Conservation (phyloP, 2,888 invertebrate species). For the Cremastinae sp. region DNA sequence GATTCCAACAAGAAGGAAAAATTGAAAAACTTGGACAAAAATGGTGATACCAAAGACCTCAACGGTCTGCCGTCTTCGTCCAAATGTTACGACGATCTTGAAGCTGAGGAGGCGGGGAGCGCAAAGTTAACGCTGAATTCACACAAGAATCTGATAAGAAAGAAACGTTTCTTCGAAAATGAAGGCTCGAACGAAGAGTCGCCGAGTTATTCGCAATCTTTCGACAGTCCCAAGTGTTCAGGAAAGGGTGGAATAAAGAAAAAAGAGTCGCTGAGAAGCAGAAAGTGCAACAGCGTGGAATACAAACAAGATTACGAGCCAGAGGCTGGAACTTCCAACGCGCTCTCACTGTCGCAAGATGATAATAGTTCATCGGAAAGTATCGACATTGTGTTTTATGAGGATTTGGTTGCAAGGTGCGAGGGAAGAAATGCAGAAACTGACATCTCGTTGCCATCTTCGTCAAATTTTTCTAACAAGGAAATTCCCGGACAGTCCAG, state of each 20-base stretch:
- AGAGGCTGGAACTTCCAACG: constrained; percentile 24
- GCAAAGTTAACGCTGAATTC: constrained; percentile 49
- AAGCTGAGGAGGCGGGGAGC: constrained; percentile 32
- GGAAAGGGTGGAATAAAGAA: constrained; percentile 60
- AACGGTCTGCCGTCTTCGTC: constrained; percentile 44
- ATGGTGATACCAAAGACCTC: constrained; percentile 40
- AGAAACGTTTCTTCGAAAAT: constrained; percentile 64
- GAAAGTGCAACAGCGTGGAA: constrained; percentile 53
- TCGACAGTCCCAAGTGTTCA: constrained; percentile 38
- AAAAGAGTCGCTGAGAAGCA: constrained; percentile 61
- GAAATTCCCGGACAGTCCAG: constrained; percentile 59
- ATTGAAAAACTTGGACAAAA: constrained; percentile 32
- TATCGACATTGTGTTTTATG: constrained; percentile 47
- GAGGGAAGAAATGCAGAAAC: constrained; percentile 32
- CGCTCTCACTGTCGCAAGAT: constrained; percentile 30
- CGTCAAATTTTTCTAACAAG: constrained; percentile 25
- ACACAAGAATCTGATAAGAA: constrained; percentile 66
- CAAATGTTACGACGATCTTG: constrained; percentile 35
- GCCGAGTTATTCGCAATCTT: constrained; percentile 62
- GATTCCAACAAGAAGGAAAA: constrained; percentile 42
- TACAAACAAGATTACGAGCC: constrained; percentile 44
- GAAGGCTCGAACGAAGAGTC: constrained; percentile 57
- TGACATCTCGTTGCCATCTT: constrained; percentile 47
- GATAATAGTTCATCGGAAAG: constrained; percentile 59
- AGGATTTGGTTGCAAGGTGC: constrained; percentile 42